phyloP scores from a whole-genome alignment of 2,888 invertebrate genomes.

The Phania funesta region DNA sequence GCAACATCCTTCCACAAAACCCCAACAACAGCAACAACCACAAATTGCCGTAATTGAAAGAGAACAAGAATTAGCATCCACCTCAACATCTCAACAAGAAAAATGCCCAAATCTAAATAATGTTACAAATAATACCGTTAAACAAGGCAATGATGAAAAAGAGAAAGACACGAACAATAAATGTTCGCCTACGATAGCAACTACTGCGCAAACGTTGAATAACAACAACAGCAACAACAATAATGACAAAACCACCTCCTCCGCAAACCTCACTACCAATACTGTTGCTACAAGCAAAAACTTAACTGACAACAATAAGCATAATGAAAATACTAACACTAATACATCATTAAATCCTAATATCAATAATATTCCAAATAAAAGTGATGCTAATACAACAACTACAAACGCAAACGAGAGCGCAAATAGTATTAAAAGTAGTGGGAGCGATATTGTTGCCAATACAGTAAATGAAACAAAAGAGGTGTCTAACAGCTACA shows the following conservation, averaged over 20 bases:
- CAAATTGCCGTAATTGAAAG: not conserved
- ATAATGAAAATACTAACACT: not conserved
- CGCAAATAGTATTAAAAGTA: not conserved
- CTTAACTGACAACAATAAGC: slow-evolving; percentile 3
- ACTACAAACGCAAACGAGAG: not conserved
- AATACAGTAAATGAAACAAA: slow-evolving; percentile 5
- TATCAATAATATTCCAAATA: not conserved
- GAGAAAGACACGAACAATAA: slow-evolving; percentile 61
- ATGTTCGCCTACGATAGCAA: slow-evolving; percentile 28
- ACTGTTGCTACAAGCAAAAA: not conserved
- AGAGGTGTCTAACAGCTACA: not conserved
- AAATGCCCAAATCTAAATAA: not conserved
- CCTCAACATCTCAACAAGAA: slow-evolving; percentile 6
- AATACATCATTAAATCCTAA: not conserved
- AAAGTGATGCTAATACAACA: slow-evolving; percentile 6
- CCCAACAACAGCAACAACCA: not conserved
- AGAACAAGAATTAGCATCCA: slow-evolving; percentile 23
- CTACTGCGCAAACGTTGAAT: slow-evolving; percentile 51
- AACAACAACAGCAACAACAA: slow-evolving; percentile 22
- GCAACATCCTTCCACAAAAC: not conserved
- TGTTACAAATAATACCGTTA: slow-evolving; percentile 11
- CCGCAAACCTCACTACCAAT: not conserved
- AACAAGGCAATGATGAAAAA: slow-evolving; percentile 69
- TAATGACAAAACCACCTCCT: not conserved
- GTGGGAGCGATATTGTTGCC: slow-evolving; percentile 20